These are phyloP conservation scores for Phalanger gymnotis DNA, from an alignment of 2,797 vertebrate species.

Conservation along the genomic window DNA sequence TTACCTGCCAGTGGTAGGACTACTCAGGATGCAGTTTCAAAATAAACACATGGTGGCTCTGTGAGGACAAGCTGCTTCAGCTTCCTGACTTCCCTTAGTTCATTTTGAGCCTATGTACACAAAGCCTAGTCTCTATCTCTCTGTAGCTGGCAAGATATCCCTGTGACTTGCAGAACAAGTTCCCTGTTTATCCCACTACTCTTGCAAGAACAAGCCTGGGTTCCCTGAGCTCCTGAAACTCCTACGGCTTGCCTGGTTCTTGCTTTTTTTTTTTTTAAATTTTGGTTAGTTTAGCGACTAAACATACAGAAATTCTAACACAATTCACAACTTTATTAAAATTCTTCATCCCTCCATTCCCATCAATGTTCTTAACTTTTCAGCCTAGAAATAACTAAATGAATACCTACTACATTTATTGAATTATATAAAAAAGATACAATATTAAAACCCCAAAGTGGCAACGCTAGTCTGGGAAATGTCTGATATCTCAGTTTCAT, in stretches of 20 bases:
- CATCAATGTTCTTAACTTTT: not conserved
- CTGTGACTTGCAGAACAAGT: not conserved
- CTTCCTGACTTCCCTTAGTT: not conserved
- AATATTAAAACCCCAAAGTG: not conserved
- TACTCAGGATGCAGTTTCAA: not conserved
- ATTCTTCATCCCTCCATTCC: not conserved
- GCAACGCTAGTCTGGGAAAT: not conserved
- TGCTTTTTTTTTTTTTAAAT: not conserved
- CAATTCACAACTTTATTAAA: not conserved
- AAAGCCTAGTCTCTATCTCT: not conserved
- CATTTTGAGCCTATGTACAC: not conserved
- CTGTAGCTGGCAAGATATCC: not conserved
- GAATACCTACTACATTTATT: not conserved
- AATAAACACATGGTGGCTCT: not conserved
- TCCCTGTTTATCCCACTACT: not conserved
- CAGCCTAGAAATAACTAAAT: not conserved
- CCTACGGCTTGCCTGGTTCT: too few relatives aligned
- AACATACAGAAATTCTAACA: not conserved
- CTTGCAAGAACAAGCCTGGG: not conserved
- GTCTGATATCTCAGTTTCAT: not conserved
- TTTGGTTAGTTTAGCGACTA: not conserved
- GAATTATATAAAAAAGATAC: not conserved
- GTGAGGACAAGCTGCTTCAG: not conserved
- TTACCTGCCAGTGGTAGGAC: not conserved
- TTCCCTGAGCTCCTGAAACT: not conserved